Evolutionary conservation across 1,140 invertebrate species (phyloP).

Genomic region (Dryas iulia): DNA sequence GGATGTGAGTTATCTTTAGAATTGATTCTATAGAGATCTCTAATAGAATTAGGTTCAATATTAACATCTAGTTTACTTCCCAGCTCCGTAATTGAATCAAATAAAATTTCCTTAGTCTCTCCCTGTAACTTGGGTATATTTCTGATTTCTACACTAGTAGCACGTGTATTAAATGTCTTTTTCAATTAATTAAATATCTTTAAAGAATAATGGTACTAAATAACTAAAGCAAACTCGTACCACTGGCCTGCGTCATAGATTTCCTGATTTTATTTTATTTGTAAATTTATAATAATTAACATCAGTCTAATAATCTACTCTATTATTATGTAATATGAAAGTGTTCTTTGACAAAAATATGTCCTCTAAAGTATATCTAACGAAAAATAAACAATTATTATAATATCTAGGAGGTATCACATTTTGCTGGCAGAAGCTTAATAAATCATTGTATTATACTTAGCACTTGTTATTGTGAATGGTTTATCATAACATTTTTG

Average conservation of each 20-base stretch:
- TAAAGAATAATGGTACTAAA: no score
- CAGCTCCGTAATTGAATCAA: not conserved
- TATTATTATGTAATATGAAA: no score
- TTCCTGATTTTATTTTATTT: no score
- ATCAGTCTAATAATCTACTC: no score
- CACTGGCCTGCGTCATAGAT: no score
- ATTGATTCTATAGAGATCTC: not conserved
- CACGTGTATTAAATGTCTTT: no score
- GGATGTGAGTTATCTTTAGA: not conserved
- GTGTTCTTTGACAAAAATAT: no score
- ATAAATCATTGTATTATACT: conserved; percentile 23
- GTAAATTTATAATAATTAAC: no score
- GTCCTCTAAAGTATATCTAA: no score
- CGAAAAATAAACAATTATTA: no score
- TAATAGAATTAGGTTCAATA: not conserved
- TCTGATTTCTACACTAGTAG: not conserved
- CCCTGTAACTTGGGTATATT: not conserved
- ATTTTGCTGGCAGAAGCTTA: conserved; percentile 13
- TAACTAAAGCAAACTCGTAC: no score
- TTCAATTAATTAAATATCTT: no score
- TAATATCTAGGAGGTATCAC: conserved; percentile 19
- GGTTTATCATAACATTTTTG: conserved; percentile 17
- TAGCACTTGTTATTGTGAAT: conserved; percentile 15
- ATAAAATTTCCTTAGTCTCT: not conserved
- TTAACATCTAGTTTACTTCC: not conserved